Evolutionary conservation across 2,888 invertebrate genomes (phyloP), one percentile per base, ranked within the genome.

Genomic region (Phrixothrix hirtus): DNA sequence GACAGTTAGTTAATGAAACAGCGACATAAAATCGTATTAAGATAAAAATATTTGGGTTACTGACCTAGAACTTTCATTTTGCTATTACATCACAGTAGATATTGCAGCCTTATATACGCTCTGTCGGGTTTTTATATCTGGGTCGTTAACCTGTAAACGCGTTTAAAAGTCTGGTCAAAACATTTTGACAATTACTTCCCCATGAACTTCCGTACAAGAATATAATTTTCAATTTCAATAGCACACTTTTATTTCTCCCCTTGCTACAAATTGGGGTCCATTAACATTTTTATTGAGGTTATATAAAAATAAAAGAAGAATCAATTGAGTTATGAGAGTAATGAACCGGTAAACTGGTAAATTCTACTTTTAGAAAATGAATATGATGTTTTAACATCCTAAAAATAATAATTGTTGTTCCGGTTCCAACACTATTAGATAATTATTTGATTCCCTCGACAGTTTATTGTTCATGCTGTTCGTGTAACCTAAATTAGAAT

Each of bases 31-130:
- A 13, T 15, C 30, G 41, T 14, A 14, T 29, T 30, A 39, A 21
- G 17, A 30, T 15, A 9, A 34, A 21, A 34, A 12, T 31, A 32
- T 36, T 26, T 45, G 54, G 54, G 48, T 54, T 54, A 48, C 43
- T 54, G 54, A 54, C 54, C 54, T 48, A 54, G 54, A 54, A 54
- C 54, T 54, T 54, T 48, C 43, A 35, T 42, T 36, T 42, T 35
- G 21, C 31, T 41, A 36, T 52, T 52, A 52, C 52, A 52, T 52
- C 46, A 52, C 17, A 16, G 45, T 27, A 38, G 31, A 41, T 47
- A 46, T 52, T 52, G 41, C 48, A 47, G 44, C 36, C 46, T 32
- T 30, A 46, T 41, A 39, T 35, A 26, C 30, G 16, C n/a, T n/a
- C 25, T 36, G 45, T 39, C 46, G 31, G 41, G 39, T 52, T 52